Evolutionary conservation across 2,888 invertebrate species (phyloP).

Genomic region (Scaptomyza flava): DNA sequence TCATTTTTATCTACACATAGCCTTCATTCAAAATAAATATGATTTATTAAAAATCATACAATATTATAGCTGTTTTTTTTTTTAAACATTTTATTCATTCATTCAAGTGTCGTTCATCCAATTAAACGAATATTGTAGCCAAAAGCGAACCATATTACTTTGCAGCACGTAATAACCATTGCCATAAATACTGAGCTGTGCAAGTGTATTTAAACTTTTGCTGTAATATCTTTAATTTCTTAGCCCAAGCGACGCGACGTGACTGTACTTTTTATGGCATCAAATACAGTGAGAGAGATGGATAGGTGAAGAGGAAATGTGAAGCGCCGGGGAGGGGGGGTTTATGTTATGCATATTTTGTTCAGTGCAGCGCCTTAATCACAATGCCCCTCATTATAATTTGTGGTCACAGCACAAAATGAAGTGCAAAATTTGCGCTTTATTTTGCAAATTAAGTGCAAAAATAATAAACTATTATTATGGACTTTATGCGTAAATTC

Average conservation of each 20-base stretch:
- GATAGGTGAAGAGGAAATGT: not conserved
- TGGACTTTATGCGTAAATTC: conserved; percentile 18
- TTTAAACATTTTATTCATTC: not conserved
- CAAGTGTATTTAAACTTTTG: conserved; percentile 41
- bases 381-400: conserved; percentile 77
- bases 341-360: conserved; percentile 1
- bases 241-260: conserved; percentile 55
- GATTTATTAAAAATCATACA: not conserved
- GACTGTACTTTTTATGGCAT: conserved; percentile 65
- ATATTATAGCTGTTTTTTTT: not conserved
- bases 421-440: conserved; percentile 73
- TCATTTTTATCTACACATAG: not conserved
- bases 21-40: not conserved
- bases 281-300: not conserved
- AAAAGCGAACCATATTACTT: conserved; percentile 12
- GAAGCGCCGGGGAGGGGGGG: not conserved
- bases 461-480: conserved; percentile 72
- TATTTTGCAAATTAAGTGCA: conserved; percentile 74
- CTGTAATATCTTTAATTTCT: conserved; percentile 54
- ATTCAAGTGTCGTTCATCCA: not conserved
- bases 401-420: conserved; percentile 74
- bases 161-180: conserved; percentile 42
- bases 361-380: conserved; percentile 57
- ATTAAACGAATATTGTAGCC: conserved; percentile 10
- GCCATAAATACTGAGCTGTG: conserved; percentile 22